Conservation (phyloP, 2,797 vertebrate genomes). For the Yasuhikotakia modesta region DNA sequence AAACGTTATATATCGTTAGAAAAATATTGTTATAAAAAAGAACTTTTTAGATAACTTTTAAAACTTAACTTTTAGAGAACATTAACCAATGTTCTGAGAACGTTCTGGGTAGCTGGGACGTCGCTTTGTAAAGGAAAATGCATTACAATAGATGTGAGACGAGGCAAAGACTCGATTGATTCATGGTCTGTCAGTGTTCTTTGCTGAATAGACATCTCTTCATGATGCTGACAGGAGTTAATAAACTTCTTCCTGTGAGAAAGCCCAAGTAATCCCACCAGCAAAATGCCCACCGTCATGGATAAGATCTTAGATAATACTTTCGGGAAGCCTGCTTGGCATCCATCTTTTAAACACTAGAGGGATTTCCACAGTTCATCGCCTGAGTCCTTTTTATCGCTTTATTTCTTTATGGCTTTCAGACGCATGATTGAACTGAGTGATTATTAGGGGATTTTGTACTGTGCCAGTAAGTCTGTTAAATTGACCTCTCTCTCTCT, state of each 20-base stretch:
- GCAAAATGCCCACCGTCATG: conserved; percentile 67
- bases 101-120: too few relatives aligned
- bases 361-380: conserved; percentile 72
- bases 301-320: conserved; percentile 74
- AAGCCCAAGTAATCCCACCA: conserved; percentile 73
- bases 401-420: conserved; percentile 69
- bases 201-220: conserved; percentile 53
- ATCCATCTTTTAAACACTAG: conserved; percentile 66
- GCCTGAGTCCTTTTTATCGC: conserved; percentile 63
- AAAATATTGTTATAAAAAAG: too few relatives aligned
- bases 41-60: too few relatives aligned
- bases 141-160: background rate
- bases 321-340: conserved; percentile 64
- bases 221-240: conserved; percentile 75
- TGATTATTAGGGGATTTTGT: conserved; percentile 73
- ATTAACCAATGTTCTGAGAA: too few relatives aligned
- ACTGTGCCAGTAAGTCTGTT: conserved; percentile 63
- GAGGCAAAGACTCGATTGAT: background rate
- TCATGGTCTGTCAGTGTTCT: background rate
- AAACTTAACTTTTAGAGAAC: too few relatives aligned
- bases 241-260: conserved; percentile 74
- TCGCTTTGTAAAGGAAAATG: too few relatives aligned
- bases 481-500: conserved; percentile 64
- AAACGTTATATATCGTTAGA: too few relatives aligned
- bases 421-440: conserved; percentile 66